Evolutionary conservation across 2,797 vertebrate species (phyloP), one percentile per base, ranked within the genome.

Genomic region (Semaprochilodus insignis): DNA sequence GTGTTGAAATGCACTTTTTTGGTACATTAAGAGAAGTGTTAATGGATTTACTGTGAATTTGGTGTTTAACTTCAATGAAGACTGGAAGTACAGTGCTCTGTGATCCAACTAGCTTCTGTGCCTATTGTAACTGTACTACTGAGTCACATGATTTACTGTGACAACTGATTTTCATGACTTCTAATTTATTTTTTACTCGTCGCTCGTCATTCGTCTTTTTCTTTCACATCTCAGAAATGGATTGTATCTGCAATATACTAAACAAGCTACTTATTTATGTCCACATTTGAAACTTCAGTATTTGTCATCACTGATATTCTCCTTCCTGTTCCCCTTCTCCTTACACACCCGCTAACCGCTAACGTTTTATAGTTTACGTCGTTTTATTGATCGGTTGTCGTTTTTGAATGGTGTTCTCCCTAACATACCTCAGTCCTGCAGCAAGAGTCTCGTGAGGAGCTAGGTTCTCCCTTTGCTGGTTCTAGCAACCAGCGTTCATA

Each of bases 81-180:
- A 84, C 77, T 79, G 80, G 85, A 83, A 83, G 44, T 81, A 74
- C 79, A 83, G 83, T 81, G 84, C 80, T 88, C 77, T 71, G 81
- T 83, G 77, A 86, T 87, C 70, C 74, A 81, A 80, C 80, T 87
- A 60, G 88, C 86, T 89, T 83, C 81, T 91, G 88, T 88, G 87
- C 87, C 90, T 91, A 88, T 85, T 88, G 81, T 91, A 92, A 91
- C 87, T 88, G 81, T 89, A 93, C 93, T 94, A 95, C 94, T 94
- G 94, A 94, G 89, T 93, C 91, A 79, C 75, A 86, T 90, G 89
- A 88, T 76, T 78, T 60, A 86, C 44, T 84, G 89, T 90, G 85
- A 90, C 91, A 85, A 73, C 74, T 84, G 85, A 82, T 76, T 70
- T 85, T 78, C 88, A 74, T 88, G 31, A 87, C 81, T 85, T 31